Conservation (phyloP, 2,113 vertebrate genomes). For the Notarius quadriscutis region DNA sequence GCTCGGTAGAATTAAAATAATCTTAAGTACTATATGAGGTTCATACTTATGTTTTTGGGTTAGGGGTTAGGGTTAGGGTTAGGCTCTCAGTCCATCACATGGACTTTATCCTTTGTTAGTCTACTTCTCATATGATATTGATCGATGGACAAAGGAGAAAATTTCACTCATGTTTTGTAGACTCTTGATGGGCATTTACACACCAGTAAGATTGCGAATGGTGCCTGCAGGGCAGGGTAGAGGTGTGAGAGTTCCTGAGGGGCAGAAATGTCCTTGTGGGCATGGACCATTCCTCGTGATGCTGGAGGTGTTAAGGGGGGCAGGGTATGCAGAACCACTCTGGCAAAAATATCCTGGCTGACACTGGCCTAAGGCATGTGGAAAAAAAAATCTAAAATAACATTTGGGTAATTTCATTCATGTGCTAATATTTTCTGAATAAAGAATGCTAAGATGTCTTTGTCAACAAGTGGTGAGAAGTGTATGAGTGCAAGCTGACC, state of each 20-base stretch:
- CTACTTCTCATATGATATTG: background rate
- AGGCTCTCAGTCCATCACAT: too few relatives aligned
- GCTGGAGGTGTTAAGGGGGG: conserved; percentile 62
- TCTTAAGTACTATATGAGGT: background rate
- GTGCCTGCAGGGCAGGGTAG: conserved; percentile 82
- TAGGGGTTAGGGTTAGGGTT: too few relatives aligned
- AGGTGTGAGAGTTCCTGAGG: conserved; percentile 74
- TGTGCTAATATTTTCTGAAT: background rate
- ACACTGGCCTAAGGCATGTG: conserved; percentile 74
- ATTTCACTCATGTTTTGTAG: background rate
- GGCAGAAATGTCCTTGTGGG: conserved; percentile 82
- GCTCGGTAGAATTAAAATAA: background rate
- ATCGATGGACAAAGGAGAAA: background rate
- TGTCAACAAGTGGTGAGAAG: background rate
- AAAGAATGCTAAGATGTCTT: background rate
- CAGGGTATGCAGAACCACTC: conserved; percentile 74
- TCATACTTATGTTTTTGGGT: background rate
- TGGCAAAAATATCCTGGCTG: conserved; percentile 83
- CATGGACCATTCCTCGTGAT: conserved; percentile 79
- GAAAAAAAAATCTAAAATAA: conserved; percentile 13
- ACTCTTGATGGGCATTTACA: conserved; percentile 26
- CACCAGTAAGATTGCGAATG: conserved; percentile 78
- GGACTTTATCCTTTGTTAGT: background rate
- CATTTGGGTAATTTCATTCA: background rate
- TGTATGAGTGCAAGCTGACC: conserved; percentile 64